A percentile compares a stretch with the other conserved stretches of the same genome.
Evolutionary conservation across 2,113 vertebrate genomes (phyloP).

Genomic region (Solenodon paradoxus): DNA sequence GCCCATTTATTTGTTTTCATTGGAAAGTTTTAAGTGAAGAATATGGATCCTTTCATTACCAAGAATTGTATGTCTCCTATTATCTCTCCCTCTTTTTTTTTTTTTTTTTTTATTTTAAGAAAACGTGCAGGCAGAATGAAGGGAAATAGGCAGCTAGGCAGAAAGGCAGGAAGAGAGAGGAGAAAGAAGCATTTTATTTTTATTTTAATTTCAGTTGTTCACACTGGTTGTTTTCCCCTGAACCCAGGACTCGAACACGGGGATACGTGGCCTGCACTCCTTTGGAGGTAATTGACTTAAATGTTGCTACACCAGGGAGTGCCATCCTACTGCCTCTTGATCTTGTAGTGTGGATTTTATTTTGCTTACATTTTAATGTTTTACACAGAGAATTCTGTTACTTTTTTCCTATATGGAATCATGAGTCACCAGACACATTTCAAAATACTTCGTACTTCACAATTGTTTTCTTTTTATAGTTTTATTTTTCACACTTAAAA

Average conservation of each 20-base stretch:
- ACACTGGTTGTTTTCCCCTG: too few species aligned
- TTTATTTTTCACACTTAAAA: neutral
- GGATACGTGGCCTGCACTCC: too few species aligned
- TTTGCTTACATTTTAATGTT: neutral
- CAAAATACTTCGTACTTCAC: neutral
- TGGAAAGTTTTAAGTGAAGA: neutral
- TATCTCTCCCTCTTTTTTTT: too few species aligned
- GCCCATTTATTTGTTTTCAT: neutral
- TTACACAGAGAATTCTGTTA: neutral
- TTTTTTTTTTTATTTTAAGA: too few species aligned
- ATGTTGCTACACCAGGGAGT: too few species aligned
- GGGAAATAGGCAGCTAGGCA: too few species aligned
- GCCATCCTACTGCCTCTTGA: neutral
- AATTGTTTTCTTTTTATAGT: neutral
- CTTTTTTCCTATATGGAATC: neutral
- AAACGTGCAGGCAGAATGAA: too few species aligned
- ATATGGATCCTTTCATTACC: neutral
- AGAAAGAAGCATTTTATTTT: too few species aligned
- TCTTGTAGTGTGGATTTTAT: neutral
- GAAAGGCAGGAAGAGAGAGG: too few species aligned
- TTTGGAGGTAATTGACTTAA: too few species aligned
- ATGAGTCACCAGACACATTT: neutral
- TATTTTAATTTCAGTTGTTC: too few species aligned
- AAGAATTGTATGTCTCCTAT: neutral
- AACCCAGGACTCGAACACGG: too few species aligned